These are phyloP conservation scores for Mamestra configurata DNA, from an alignment of 1,140 invertebrate genomes.

Conservation along the genomic window DNA sequence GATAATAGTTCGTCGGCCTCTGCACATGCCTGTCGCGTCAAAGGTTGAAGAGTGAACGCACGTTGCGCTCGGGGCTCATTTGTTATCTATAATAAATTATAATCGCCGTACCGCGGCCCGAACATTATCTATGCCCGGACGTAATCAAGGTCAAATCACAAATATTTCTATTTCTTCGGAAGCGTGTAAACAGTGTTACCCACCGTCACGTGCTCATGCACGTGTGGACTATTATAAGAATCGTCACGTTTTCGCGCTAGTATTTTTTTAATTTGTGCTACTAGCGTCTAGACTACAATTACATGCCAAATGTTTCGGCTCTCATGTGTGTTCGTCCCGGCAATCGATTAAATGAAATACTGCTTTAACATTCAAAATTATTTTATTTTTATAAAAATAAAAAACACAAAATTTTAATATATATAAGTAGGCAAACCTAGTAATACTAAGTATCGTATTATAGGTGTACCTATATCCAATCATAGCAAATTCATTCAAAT, in stretches of 20 bases:
- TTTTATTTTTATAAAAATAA: slow-evolving; percentile 37
- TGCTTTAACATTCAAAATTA: background rate
- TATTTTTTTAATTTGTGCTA: background rate
- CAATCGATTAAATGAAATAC: background rate
- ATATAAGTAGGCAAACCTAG: background rate
- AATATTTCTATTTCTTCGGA: background rate
- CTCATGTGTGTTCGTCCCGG: background rate
- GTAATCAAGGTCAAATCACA: slow-evolving; percentile 19
- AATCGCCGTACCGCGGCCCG: background rate
- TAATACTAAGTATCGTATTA: slow-evolving; percentile 26
- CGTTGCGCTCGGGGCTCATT: background rate
- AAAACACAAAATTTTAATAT: slow-evolving; percentile 24
- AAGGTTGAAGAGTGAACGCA: slow-evolving; percentile 60
- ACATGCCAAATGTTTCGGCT: slow-evolving; percentile 5
- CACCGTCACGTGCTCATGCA: background rate
- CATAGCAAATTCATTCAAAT: slow-evolving; percentile 32
- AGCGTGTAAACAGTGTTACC: background rate
- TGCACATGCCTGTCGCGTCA: slow-evolving; percentile 78
- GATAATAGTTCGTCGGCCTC: slow-evolving; percentile 74
- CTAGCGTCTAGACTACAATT: background rate
- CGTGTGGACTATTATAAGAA: slow-evolving; percentile 5
- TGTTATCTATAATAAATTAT: slow-evolving; percentile 5
- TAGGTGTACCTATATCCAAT: slow-evolving; percentile 15
- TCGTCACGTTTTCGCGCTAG: background rate
- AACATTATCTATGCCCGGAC: slow-evolving; percentile 13